Evolutionary conservation across 2,113 vertebrate genomes (phyloP), one percentile per base, ranked within the genome.

Genomic region (Phalacrocorax carbo): DNA sequence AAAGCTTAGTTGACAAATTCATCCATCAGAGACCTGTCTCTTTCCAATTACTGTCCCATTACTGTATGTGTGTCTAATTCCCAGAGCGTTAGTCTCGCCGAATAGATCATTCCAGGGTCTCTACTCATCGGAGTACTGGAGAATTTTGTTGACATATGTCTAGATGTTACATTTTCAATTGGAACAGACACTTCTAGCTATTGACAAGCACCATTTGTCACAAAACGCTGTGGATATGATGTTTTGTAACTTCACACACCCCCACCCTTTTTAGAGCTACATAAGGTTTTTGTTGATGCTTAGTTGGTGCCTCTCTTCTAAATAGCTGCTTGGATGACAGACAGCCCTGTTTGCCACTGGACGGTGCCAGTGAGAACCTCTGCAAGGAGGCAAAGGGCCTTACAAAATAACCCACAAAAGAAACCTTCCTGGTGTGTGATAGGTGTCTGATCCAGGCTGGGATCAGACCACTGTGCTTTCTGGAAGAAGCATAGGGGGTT

Each of bases 291-390:
- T 82, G 22, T 61, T 86, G 42, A 32, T 78, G 64, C 32, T 82
- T 64, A 17, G 29, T 32, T 70, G 40, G 7, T 79, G 34, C 18
- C 42, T 64, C 32, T 57, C 49, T 81, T 6, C 26, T 42, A 27
- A 40, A 5, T 11, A 69, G 60, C 44, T 48, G 55, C 32, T 44
- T 40, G 40, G 42, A 16, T 42, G 51, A 36, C 46, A 32, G 8
- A 3, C 20, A 62, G 61, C n/a, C 14, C n/a, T 30, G 1, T 51
- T 82, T 87, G 83, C 95, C 91, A 40, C 95, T 93, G 93, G 86
- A 57, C 95, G 95, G 96, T 91, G 88, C 95, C 89, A 94, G 86
- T 4, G 86, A 93, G 94, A 94, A n/a, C 25, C 25, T 82, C 83
- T 57, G 40, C 81, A 55, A 72, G 70, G 49, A 75, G 29, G 72